phyloP scores from a whole-genome alignment of 2,113 vertebrate genomes.

The Pristiophorus japonicus region DNA sequence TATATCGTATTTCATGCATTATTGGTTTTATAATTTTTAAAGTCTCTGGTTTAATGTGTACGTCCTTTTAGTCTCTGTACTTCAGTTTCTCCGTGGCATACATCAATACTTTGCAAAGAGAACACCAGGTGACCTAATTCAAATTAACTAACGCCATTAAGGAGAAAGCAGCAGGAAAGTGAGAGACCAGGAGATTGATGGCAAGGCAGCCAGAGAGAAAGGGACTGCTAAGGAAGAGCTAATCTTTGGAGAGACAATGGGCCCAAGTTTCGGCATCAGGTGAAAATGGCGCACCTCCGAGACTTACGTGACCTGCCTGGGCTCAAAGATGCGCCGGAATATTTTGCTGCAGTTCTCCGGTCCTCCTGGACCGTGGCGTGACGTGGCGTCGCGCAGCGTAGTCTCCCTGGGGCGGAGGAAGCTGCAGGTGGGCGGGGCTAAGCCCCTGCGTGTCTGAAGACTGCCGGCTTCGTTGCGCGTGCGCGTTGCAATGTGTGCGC shows the following conservation, averaged over 20 bases:
- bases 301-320: no score
- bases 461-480: no score
- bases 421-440: no score
- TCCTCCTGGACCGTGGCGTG: no score
- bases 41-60: not conserved
- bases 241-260: not conserved
- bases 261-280: no score
- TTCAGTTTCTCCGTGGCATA: not conserved
- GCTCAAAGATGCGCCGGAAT: no score
- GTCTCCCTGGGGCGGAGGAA: no score
- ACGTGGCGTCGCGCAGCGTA: no score
- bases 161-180: conserved; percentile 11
- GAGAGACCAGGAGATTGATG: not conserved
- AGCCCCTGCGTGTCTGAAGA: no score
- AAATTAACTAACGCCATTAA: conserved; percentile 18
- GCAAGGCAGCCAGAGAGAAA: not conserved
- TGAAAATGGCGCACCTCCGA: no score
- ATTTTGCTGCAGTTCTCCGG: no score
- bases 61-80: not conserved
- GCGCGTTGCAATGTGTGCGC: no score
- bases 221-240: not conserved
- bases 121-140: not conserved
- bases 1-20: not conserved
- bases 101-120: not conserved
- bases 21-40: not conserved